Conservation (phyloP, 2,113 vertebrate species). For the Takifugu bimaculatus region DNA sequence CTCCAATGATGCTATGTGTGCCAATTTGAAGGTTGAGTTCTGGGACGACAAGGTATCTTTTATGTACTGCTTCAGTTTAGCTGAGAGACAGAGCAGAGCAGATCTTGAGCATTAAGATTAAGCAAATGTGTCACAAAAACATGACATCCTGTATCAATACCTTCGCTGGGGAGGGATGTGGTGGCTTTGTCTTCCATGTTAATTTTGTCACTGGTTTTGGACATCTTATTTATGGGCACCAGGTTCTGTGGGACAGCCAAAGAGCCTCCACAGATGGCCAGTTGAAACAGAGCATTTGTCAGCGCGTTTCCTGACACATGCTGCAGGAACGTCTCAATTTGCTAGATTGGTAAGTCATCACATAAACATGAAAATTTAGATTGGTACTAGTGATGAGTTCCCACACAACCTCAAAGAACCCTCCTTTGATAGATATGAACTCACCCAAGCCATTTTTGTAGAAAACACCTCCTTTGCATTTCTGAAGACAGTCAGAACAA, state of each 20-base stretch:
- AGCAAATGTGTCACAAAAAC: background rate
- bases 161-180: constrained; percentile 62
- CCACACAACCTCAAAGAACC: background rate
- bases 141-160: constrained; percentile 39
- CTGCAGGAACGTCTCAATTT: constrained; percentile 67
- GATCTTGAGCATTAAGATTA: background rate
- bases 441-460: constrained; percentile 65
- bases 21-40: constrained; percentile 53
- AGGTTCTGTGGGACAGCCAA: constrained; percentile 69
- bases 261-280: constrained; percentile 76
- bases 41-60: constrained; percentile 57
- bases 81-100: constrained; percentile 42
- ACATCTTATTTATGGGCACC: constrained; percentile 62
- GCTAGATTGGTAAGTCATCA: constrained; percentile 36
- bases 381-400: background rate
- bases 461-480: constrained; percentile 67
- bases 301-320: constrained; percentile 63
- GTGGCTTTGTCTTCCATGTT: constrained; percentile 31
- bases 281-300: constrained; percentile 70
- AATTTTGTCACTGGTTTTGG: constrained; percentile 28
- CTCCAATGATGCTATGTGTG: constrained; percentile 64
- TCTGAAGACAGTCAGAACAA: constrained; percentile 65
- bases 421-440: background rate
- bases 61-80: constrained; percentile 65
- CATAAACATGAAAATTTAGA: no score